phyloP scores from a whole-genome alignment of 2,797 vertebrate species.

The Propithecus perrieri region DNA sequence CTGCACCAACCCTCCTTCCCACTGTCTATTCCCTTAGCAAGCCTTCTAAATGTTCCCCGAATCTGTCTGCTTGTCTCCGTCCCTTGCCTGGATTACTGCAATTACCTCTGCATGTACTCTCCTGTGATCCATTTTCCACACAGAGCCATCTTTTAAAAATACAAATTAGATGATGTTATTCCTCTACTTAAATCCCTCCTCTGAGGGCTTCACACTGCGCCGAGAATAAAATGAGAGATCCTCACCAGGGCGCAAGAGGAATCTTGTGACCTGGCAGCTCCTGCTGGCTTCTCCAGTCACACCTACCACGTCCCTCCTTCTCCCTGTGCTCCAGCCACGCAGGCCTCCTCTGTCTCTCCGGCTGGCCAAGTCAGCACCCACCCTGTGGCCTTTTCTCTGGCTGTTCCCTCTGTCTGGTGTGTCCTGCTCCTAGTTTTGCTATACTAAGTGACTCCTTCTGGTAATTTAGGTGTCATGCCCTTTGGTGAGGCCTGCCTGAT shows the following conservation, averaged over 20 bases:
- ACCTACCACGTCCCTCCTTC: accelerated
- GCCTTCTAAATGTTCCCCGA: background rate
- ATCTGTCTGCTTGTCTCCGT: background rate
- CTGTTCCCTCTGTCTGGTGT: background rate
- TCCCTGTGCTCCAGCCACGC: background rate
- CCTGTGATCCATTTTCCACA: background rate
- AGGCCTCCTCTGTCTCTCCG: too few species aligned
- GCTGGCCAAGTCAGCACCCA: background rate
- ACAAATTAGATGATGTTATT: background rate
- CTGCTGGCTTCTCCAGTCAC: background rate
- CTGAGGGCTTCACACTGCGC: background rate
- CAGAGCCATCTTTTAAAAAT: background rate
- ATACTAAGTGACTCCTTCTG: background rate
- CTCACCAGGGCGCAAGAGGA: accelerated
- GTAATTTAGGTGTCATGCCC: background rate
- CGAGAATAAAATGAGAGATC: background rate
- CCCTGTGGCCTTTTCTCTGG: background rate
- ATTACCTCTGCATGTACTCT: background rate
- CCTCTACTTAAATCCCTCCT: background rate
- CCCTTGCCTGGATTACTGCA: background rate
- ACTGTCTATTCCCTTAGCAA: background rate
- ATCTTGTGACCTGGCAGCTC: background rate
- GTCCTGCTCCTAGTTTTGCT: background rate
- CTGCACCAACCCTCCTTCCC: background rate
- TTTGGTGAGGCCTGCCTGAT: background rate